Percentiles rank a stretch among this genome's conserved stretches.
These are phyloP conservation scores for Drosophila phalerata DNA, from an alignment of 2,888 invertebrate species.

Conservation along the genomic window DNA sequence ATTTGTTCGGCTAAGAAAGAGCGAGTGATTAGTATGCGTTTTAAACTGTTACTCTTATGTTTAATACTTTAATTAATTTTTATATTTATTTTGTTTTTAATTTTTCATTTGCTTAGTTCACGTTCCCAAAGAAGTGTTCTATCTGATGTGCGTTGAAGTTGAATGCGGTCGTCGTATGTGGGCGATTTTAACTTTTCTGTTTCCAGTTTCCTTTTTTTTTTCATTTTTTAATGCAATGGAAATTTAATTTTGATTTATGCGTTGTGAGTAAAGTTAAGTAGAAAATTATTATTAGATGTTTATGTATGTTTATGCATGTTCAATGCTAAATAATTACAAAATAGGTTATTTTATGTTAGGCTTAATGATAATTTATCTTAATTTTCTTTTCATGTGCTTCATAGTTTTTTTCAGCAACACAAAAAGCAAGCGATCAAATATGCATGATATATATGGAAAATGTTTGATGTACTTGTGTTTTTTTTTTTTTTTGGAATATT, in stretches of 20 bases:
- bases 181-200: constrained; percentile 7
- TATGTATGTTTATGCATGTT: constrained; percentile 53
- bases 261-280: constrained; percentile 75
- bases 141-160: constrained; percentile 73
- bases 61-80: constrained; percentile 22
- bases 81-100: neutral
- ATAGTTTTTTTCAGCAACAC: constrained; percentile 36
- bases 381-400: constrained; percentile 4
- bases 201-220: constrained; percentile 1
- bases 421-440: constrained; percentile 50
- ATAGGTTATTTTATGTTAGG: constrained; percentile 39
- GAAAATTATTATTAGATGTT: constrained; percentile 59
- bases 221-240: constrained; percentile 47
- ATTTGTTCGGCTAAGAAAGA: constrained; percentile 76
- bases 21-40: constrained; percentile 80
- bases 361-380: constrained; percentile 37
- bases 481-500: constrained; percentile 35
- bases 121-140: constrained; percentile 25
- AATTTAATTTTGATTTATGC: constrained; percentile 74
- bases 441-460: constrained; percentile 47
- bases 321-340: constrained; percentile 70
- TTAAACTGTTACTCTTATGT: constrained; percentile 69
- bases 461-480: constrained; percentile 39
- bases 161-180: constrained; percentile 51
- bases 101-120: constrained; percentile 50